Evolutionary conservation across 2,797 vertebrate genomes (phyloP).

Genomic region (Morelia viridis): DNA sequence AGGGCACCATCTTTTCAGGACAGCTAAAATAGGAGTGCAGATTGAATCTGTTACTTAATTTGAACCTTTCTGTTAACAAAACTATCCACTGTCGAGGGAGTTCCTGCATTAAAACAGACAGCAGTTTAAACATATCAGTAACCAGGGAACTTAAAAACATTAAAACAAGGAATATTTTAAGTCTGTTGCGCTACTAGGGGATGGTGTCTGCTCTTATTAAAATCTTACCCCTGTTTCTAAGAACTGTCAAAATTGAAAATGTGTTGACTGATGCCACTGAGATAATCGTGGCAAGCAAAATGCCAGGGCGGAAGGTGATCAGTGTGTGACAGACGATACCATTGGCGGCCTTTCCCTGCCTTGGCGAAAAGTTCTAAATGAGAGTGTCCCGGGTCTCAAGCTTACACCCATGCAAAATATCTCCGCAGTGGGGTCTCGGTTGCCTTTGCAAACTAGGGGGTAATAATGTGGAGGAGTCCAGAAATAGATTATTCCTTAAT

Average conservation of each 20-base stretch:
- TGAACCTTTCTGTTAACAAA: conserved; percentile 54
- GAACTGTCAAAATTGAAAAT: conserved; percentile 51
- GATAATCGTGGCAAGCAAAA: conserved; percentile 36
- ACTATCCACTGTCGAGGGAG: conserved; percentile 60
- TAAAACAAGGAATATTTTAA: conserved; percentile 59
- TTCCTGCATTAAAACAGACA: conserved; percentile 66
- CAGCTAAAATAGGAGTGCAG: conserved; percentile 31
- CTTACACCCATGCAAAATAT: fast-evolving
- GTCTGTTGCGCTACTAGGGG: conserved; percentile 54
- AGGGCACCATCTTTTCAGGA: conserved; percentile 13
- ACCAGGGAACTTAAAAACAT: conserved; percentile 57
- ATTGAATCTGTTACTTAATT: conserved; percentile 55
- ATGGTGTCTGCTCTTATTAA: conserved; percentile 51
- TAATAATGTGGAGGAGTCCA: not conserved
- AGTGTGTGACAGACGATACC: conserved; percentile 13
- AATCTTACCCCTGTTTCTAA: conserved; percentile 55
- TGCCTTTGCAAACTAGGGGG: not conserved
- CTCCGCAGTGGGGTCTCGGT: not conserved
- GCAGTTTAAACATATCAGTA: conserved; percentile 63
- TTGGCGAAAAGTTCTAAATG: conserved; percentile 26
- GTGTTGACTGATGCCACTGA: conserved; percentile 49
- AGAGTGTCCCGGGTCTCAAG: conserved; percentile 14
- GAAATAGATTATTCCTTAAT: not conserved
- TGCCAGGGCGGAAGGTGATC: conserved; percentile 28
- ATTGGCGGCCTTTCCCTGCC: not conserved